Conservation (phyloP, 2,888 invertebrate genomes). For the Scaptomyza cyrtandrae region DNA sequence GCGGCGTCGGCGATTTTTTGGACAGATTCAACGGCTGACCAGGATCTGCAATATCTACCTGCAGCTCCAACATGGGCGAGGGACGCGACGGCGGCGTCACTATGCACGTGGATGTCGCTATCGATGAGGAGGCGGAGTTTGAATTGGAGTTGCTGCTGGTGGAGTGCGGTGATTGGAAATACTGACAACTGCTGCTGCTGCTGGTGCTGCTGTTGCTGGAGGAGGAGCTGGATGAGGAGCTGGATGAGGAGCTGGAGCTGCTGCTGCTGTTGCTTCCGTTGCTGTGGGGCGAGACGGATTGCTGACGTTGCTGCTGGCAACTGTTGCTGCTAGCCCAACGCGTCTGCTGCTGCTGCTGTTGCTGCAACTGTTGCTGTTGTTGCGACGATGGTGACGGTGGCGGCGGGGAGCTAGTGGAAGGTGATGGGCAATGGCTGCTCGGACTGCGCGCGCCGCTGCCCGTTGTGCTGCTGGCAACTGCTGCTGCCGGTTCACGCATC, state of each 20-base stretch:
- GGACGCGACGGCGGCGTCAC: slow-evolving; percentile 85
- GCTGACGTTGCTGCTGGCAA: slow-evolving; percentile 85
- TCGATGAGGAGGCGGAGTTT: slow-evolving; percentile 65
- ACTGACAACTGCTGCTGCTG: slow-evolving; percentile 77
- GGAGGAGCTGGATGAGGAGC: not conserved
- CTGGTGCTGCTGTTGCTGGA: slow-evolving; percentile 25
- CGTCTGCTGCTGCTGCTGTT: slow-evolving; percentile 85
- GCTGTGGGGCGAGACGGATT: slow-evolving; percentile 84
- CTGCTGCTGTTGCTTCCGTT: slow-evolving; percentile 80
- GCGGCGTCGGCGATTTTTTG: slow-evolving; percentile 92
- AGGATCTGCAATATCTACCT: slow-evolving; percentile 92
- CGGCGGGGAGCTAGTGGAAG: slow-evolving; percentile 83
- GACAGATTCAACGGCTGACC: slow-evolving; percentile 95
- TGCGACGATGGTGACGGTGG: slow-evolving; percentile 45
- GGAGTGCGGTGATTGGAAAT: slow-evolving; percentile 85
- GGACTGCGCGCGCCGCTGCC: slow-evolving; percentile 77
- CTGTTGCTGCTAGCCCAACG: slow-evolving; percentile 87
- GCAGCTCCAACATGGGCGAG: slow-evolving; percentile 88
- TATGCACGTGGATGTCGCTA: slow-evolving; percentile 84
- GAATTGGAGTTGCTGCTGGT: slow-evolving; percentile 47
- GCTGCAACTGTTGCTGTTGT: slow-evolving; percentile 83
- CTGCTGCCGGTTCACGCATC: slow-evolving; percentile 88
- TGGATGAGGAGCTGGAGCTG: slow-evolving; percentile 6
- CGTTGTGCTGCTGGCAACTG: slow-evolving; percentile 61
- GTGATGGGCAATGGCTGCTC: slow-evolving; percentile 81